Evolutionary conservation across 2,797 vertebrate genomes (phyloP).

Genomic region (Semaprochilodus insignis): DNA sequence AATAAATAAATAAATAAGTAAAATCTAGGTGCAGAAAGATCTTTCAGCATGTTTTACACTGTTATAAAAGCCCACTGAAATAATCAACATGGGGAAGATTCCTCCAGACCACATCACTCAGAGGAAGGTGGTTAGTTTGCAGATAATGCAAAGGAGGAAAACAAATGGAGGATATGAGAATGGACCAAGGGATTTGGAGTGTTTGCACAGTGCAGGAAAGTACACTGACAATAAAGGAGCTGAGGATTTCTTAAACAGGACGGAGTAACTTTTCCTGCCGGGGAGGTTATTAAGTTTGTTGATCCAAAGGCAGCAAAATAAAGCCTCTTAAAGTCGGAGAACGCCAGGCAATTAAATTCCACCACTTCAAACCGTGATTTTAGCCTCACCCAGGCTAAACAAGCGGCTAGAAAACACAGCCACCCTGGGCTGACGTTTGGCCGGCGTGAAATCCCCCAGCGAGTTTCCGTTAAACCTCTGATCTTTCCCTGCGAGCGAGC

Average conservation of each 20-base stretch:
- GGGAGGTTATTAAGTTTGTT: slow-evolving; percentile 28
- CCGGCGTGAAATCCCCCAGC: slow-evolving; percentile 1
- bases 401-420: background rate
- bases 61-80: background rate
- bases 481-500: slow-evolving; percentile 28
- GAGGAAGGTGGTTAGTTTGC: background rate
- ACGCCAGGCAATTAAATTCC: slow-evolving; percentile 14
- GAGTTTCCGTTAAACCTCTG: slow-evolving; percentile 42
- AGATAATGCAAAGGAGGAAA: background rate
- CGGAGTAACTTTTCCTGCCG: background rate
- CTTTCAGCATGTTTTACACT: too few species aligned
- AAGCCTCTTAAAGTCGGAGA: background rate
- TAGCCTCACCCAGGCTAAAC: background rate
- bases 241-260: background rate
- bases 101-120: background rate
- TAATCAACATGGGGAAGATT: background rate
- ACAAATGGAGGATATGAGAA: background rate
- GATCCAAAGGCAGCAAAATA: slow-evolving; percentile 29
- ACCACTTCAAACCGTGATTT: background rate
- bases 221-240: background rate
- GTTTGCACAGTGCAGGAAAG: background rate
- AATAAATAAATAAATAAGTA: too few species aligned
- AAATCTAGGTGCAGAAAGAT: background rate
- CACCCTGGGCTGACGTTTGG: slow-evolving; percentile 31
- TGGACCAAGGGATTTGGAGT: background rate